Conservation (phyloP, 2,888 invertebrate genomes). For the Piscicola geometra region DNA sequence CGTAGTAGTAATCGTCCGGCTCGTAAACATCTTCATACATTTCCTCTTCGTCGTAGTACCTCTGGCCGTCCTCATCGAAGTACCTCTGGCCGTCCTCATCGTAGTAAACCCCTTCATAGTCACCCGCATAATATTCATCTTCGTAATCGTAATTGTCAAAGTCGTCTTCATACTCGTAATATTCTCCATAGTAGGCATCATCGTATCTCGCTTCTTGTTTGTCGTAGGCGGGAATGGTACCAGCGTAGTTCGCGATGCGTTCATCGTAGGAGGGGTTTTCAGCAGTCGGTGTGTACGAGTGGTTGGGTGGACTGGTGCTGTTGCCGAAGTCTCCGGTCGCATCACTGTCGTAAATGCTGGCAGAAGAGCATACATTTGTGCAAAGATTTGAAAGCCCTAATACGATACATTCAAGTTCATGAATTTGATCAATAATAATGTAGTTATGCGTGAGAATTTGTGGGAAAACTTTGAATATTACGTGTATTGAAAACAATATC, state of each 20-base stretch:
- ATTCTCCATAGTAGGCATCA: constrained; percentile 28
- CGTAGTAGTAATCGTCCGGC: constrained; percentile 1
- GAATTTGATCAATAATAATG: too few species aligned
- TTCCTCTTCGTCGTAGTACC: constrained; percentile 13
- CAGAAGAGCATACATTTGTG: too few species aligned
- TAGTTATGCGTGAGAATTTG: too few species aligned
- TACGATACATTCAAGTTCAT: too few species aligned
- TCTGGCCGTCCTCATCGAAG: constrained; percentile 16
- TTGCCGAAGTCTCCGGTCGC: constrained; percentile 40
- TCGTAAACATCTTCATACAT: constrained; percentile 28
- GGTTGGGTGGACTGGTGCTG: constrained; percentile 43
- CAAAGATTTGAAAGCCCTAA: too few species aligned
- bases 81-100: constrained; percentile 23
- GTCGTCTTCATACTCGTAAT: constrained; percentile 25
- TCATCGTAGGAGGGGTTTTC: constrained; percentile 22
- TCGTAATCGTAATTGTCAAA: constrained; percentile 29
- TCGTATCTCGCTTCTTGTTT: constrained; percentile 30
- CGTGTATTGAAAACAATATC: too few species aligned
- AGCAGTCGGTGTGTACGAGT: constrained; percentile 42
- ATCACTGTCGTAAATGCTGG: constrained; percentile 43
- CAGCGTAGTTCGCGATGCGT: constrained; percentile 12
- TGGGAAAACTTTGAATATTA: too few species aligned
- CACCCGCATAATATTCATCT: constrained; percentile 8
- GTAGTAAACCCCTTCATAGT: constrained; percentile 12
- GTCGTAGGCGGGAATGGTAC: constrained; percentile 28